Percentiles rank a stretch among this genome's conserved stretches.
These are phyloP conservation scores for Valencia hispanica DNA, from an alignment of 2,797 vertebrate genomes.

Conservation along the genomic window DNA sequence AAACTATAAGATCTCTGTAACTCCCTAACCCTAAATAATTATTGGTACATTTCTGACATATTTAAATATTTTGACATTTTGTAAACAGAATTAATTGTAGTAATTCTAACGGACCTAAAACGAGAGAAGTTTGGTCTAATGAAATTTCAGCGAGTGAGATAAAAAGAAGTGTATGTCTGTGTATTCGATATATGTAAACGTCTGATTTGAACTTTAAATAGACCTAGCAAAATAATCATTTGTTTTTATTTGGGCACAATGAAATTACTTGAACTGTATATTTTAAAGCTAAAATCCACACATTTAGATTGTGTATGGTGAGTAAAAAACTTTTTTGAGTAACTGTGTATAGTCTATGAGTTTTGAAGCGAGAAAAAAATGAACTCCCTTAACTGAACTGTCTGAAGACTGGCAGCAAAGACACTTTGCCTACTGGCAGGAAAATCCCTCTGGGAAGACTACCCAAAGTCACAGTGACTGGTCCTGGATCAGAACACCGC, in stretches of 20 bases:
- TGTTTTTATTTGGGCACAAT: neutral
- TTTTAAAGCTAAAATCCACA: neutral
- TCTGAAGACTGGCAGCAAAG: constrained; percentile 30
- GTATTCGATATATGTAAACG: neutral
- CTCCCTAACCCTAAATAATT: neutral
- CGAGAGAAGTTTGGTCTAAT: neutral
- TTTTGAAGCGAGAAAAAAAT: neutral
- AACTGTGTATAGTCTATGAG: neutral
- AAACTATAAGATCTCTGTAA: neutral
- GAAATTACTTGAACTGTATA: neutral
- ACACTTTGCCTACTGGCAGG: constrained; percentile 41
- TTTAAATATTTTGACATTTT: neutral
- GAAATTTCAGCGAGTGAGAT: neutral
- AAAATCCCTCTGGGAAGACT: constrained; percentile 35
- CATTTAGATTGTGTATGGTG: neutral
- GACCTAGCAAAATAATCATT: neutral
- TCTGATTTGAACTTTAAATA: neutral
- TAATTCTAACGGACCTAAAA: neutral
- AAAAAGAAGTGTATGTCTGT: neutral
- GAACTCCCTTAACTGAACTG: constrained; percentile 12
- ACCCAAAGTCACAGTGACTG: constrained; percentile 39
- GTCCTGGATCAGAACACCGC: constrained; percentile 40
- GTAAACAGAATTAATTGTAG: neutral
- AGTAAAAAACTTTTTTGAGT: neutral
- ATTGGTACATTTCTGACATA: neutral